phyloP scores from a whole-genome alignment of 2,113 vertebrate genomes.

The Leiothrix lutea region DNA sequence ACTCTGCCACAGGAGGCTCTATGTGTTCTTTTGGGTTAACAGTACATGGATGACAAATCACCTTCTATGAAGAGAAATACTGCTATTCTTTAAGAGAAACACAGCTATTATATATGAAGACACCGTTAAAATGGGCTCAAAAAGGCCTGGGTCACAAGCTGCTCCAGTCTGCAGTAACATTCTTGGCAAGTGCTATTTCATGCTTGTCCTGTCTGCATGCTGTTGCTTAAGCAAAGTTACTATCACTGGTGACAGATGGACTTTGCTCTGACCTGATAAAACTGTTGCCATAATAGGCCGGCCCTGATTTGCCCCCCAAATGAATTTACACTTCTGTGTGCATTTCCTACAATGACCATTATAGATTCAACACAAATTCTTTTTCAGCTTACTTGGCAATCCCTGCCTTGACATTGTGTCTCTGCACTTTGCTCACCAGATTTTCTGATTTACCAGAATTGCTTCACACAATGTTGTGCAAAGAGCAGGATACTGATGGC shows the following conservation, averaged over 20 bases:
- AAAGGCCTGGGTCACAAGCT: neutral
- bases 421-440: neutral
- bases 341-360: neutral
- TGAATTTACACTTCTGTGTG: neutral
- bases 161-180: neutral
- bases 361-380: neutral
- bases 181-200: neutral
- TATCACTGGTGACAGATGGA: neutral
- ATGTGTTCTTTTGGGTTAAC: neutral
- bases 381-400: neutral
- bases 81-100: neutral
- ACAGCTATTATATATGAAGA: neutral
- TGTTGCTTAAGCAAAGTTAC: neutral
- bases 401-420: neutral
- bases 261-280: neutral
- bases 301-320: neutral
- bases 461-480: neutral
- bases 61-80: neutral
- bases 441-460: neutral
- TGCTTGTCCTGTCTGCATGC: neutral
- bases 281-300: neutral
- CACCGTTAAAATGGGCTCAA: neutral
- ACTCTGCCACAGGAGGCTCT: neutral
- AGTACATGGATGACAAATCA: neutral
- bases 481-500: neutral